Conservation (phyloP, 2,888 invertebrate genomes). For the Villa cingulata region DNA sequence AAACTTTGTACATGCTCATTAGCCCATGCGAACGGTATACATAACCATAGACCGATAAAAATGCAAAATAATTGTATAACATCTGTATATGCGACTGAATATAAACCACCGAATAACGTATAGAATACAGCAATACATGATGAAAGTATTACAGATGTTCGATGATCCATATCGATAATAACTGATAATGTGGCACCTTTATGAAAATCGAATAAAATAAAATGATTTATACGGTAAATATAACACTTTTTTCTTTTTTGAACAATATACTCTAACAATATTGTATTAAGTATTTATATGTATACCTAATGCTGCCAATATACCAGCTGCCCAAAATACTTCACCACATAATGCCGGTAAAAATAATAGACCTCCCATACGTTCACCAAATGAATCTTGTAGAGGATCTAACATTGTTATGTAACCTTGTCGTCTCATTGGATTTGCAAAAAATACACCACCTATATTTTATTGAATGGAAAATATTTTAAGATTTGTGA, state of each 20-base stretch:
- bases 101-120: conserved; percentile 93
- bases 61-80: conserved; percentile 97
- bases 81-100: conserved; percentile 97
- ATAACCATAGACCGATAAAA: conserved; percentile 95
- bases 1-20: conserved; percentile 75
- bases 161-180: conserved; percentile 90
- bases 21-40: conserved; percentile 89
- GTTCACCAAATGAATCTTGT: conserved; percentile 89
- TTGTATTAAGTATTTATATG: no score
- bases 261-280: no score
- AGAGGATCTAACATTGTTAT: conserved; percentile 98
- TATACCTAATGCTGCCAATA: conserved; percentile 82
- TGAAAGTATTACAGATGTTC: conserved; percentile 85
- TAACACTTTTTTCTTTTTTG: no score
- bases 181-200: conserved; percentile 89
- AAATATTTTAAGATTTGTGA: no score
- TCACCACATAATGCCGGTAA: conserved; percentile 94
- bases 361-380: conserved; percentile 94
- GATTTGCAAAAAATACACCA: conserved; percentile 94
- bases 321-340: conserved; percentile 98
- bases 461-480: no score
- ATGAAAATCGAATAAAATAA: background rate
- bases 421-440: conserved; percentile 95
- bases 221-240: no score
- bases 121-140: conserved; percentile 95